A percentile compares a stretch with the other conserved stretches of the same genome.
Evolutionary conservation across 2,113 vertebrate species (phyloP).

Genomic region (Okapia johnstoni): DNA sequence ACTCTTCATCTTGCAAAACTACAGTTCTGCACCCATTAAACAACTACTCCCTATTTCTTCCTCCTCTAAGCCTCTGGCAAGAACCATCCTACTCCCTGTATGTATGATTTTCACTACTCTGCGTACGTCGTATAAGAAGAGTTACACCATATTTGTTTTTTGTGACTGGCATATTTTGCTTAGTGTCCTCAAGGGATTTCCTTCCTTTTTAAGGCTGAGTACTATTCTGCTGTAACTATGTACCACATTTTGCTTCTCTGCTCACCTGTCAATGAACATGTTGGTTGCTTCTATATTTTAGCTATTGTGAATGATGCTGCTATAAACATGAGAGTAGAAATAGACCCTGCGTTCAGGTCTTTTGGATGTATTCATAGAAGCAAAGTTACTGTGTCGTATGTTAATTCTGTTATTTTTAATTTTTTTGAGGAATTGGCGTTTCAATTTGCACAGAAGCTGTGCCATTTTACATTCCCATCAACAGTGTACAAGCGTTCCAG

Average conservation of each 20-base stretch:
- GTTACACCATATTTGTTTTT: background rate
- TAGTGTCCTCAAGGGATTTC: background rate
- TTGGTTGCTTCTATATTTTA: background rate
- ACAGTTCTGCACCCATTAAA: background rate
- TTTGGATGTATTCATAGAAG: background rate
- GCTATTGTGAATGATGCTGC: background rate
- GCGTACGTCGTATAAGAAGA: background rate
- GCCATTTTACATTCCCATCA: background rate
- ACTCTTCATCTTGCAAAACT: background rate
- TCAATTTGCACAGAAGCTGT: background rate
- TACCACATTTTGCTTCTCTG: background rate
- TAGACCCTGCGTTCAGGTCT: background rate
- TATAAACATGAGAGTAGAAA: background rate
- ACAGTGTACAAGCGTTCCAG: background rate
- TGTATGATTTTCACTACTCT: background rate
- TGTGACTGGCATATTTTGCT: background rate
- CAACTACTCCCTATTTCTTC: background rate
- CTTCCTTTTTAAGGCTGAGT: background rate
- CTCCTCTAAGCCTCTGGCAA: background rate
- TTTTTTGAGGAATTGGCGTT: background rate
- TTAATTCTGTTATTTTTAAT: background rate
- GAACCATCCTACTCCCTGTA: background rate
- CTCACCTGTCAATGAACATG: background rate
- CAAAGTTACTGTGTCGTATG: background rate
- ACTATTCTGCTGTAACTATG: background rate